phyloP scores from a whole-genome alignment of 2,797 vertebrate species.

The Ispidina picta region DNA sequence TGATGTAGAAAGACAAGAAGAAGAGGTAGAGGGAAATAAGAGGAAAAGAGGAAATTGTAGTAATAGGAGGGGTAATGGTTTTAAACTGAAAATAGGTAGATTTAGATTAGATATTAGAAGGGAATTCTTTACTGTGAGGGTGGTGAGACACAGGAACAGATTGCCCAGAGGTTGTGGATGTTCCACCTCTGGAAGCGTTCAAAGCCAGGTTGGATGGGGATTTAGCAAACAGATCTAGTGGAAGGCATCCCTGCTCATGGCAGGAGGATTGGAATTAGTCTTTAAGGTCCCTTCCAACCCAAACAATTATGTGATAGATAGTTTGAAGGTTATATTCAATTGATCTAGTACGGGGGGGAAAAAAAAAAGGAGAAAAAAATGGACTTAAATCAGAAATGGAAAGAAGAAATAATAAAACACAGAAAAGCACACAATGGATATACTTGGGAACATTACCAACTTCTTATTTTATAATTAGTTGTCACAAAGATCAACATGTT shows the following conservation, averaged over 20 bases:
- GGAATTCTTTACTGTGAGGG: background rate
- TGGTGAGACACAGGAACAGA: background rate
- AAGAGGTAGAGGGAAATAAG: background rate
- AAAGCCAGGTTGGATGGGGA: background rate
- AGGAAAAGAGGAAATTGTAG: background rate
- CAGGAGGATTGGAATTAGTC: background rate
- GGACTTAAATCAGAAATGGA: background rate
- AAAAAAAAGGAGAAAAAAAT: background rate
- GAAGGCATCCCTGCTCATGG: background rate
- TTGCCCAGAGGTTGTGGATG: background rate
- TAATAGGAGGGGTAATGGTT: background rate
- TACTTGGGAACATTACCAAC: background rate
- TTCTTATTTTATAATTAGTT: constrained; percentile 46
- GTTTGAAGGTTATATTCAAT: background rate
- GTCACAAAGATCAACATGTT: constrained; percentile 32
- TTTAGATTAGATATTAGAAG: background rate
- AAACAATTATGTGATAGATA: background rate
- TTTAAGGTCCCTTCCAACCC: background rate
- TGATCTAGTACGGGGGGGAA: background rate
- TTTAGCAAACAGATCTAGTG: background rate
- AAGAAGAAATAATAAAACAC: constrained; percentile 9
- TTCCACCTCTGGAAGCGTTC: background rate
- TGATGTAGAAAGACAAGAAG: background rate
- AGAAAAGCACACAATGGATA: background rate
- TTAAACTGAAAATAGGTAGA: background rate